Base-by-base conservation (phyloP, 2,888 invertebrate species). In the Leptura quadrifasciata region DNA sequence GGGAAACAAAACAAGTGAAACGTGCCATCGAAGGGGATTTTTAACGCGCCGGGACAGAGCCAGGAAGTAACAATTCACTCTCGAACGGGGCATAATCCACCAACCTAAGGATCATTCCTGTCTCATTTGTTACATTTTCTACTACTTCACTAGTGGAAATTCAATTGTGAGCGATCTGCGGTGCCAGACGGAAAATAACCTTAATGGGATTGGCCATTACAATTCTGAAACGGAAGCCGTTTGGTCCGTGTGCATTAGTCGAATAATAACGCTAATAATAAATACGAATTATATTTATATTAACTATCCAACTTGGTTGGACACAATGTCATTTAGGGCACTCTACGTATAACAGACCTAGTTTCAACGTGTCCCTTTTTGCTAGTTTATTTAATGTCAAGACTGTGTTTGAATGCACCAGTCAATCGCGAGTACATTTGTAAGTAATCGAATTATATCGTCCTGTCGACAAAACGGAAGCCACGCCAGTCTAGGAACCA, bases 71-170 rank as follows among this genome's bases (percentile, higher is more conserved):
- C 76, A 80, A 77, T 77, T 80, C 75, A 77, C 60, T 65, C 72
- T 35, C 27, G 55, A 75, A 76, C 73, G 72, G 74, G 76, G 76
- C 80, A 76, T 80, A 80, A 81, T 78, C 79, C 79, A 39, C 73
- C 74, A 74, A 70, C 80, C 75, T 74, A 60, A 75, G 74, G 75
- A 79, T 78, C 78, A 72, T 76, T 77, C 75, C 65, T 74, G 79
- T 81, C 78, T 76, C 79, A 74, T 80, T 80, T 79, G 79, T 79
- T 77, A 74, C 70, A 58, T 71, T 74, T 76, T 73, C 75, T 65
- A 72, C 75, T 77, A 75, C 75, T 77, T 63, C 68, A 61, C 77
- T 69, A 72, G 72, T 47, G 72, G 69, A 73, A 72, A 72, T 64
- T 70, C 63, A 58, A 75, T 64, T 72, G 70, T 55, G 31, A 52